Conservation (phyloP, 2,113 vertebrate species). For the Sapayoa aenigma region DNA sequence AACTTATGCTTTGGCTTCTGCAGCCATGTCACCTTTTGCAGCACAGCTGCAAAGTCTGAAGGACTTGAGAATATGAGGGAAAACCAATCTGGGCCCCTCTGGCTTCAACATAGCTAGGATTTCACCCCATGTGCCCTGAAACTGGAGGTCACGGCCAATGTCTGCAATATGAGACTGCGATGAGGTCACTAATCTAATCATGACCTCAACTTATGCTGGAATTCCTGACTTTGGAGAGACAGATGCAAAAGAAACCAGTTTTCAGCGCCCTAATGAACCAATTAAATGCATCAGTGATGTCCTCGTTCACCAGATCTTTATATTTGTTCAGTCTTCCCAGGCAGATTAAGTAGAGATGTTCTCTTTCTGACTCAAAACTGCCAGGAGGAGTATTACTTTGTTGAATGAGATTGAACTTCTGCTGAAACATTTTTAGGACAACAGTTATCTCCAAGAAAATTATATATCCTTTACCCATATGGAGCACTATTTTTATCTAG, state of each 20-base stretch:
- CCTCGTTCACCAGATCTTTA: not conserved
- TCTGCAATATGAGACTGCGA: conserved; percentile 30
- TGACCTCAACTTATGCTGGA: conserved; percentile 24
- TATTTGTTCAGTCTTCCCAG: not conserved
- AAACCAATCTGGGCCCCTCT: conserved; percentile 25
- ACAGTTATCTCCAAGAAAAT: not conserved
- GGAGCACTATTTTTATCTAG: not conserved
- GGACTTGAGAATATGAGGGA: conserved; percentile 1
- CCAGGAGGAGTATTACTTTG: not conserved
- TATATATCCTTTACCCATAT: not conserved
- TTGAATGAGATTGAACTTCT: not conserved
- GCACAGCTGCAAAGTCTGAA: conserved; percentile 30
- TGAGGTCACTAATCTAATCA: conserved; percentile 67
- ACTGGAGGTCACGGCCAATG: conserved; percentile 49
- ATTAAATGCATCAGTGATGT: not conserved
- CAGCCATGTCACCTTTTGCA: not conserved
- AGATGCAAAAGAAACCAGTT: conserved; percentile 25
- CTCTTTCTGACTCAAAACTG: not conserved
- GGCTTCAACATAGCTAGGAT: conserved; percentile 42
- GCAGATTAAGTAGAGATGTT: not conserved
- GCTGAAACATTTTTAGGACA: not conserved
- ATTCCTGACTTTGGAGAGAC: conserved; percentile 48
- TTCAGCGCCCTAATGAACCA: not conserved
- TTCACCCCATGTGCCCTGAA: conserved; percentile 59
- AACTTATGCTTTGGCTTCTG: not conserved